phyloP scores from a whole-genome alignment of 2,797 vertebrate genomes.

The Vultur gryphus region DNA sequence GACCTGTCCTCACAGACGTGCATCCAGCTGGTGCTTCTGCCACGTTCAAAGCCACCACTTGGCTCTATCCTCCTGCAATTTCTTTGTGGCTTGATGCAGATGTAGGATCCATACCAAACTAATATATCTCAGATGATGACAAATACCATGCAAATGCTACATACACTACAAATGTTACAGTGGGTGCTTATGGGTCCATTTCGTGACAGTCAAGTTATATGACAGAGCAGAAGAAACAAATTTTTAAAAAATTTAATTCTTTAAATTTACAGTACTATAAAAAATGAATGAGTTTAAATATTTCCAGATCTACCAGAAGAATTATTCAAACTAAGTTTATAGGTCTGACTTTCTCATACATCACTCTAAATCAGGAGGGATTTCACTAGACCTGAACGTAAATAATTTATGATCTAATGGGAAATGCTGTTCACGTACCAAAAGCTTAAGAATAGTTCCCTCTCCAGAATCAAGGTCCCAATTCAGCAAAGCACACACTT shows the following conservation, averaged over 20 bases:
- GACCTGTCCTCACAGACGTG: background rate
- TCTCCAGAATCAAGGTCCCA: background rate
- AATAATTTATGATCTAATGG: conserved; percentile 40
- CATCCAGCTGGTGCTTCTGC: background rate
- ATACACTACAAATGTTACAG: background rate
- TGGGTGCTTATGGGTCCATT: background rate
- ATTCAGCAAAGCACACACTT: background rate
- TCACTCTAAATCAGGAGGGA: conserved; percentile 43
- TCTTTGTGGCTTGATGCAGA: background rate
- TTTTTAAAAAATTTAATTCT: background rate
- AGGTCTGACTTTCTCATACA: conserved; percentile 40
- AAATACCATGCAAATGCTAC: background rate
- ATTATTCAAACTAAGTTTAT: conserved; percentile 51
- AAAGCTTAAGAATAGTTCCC: background rate
- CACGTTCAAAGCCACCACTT: background rate
- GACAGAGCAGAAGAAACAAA: background rate
- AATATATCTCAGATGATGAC: background rate
- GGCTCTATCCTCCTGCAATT: background rate
- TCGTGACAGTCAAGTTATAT: background rate
- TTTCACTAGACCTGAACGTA: background rate
- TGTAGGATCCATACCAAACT: background rate
- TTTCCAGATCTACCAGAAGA: conserved; percentile 59
- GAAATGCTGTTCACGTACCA: conserved; percentile 23
- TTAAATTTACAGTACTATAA: conserved; percentile 27
- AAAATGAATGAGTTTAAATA: conserved; percentile 37